Percentiles rank a stretch among this genome's conserved stretches.
Conservation (phyloP, 2,113 vertebrate genomes). For the Lota lota region DNA sequence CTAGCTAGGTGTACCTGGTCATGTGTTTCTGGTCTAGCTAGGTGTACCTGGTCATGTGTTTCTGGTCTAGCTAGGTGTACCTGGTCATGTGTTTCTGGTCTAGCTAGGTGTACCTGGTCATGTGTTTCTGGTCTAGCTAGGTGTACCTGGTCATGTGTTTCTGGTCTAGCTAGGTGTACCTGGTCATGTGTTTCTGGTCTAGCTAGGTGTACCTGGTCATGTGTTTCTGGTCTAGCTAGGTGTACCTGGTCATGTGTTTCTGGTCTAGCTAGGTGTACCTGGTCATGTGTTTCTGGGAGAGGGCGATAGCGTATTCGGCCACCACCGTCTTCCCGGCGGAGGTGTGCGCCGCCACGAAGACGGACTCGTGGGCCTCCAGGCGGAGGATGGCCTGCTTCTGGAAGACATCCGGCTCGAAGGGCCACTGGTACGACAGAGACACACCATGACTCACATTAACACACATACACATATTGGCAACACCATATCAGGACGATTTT, state of each 20-base stretch:
- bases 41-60: slow-evolving; percentile 88
- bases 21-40: not conserved
- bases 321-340: slow-evolving; percentile 91
- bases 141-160: no score
- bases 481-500: no score
- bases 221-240: no score
- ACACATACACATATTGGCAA: no score
- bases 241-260: not conserved
- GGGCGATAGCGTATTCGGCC: slow-evolving; percentile 88
- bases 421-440: slow-evolving; percentile 72
- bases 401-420: slow-evolving; percentile 87
- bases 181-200: slow-evolving; percentile 87
- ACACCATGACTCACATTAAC: not conserved
- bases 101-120: slow-evolving; percentile 79
- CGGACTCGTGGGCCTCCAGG: slow-evolving; percentile 83
- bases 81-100: not conserved
- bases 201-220: no score
- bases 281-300: slow-evolving; percentile 93
- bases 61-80: slow-evolving; percentile 54
- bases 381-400: slow-evolving; percentile 89
- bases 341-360: slow-evolving; percentile 89
- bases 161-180: slow-evolving; percentile 61
- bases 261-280: slow-evolving; percentile 66
- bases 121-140: slow-evolving; percentile 78
- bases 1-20: not conserved